Evolutionary conservation across 2,113 vertebrate species (phyloP).

Genomic region (Pelusios castaneus): DNA sequence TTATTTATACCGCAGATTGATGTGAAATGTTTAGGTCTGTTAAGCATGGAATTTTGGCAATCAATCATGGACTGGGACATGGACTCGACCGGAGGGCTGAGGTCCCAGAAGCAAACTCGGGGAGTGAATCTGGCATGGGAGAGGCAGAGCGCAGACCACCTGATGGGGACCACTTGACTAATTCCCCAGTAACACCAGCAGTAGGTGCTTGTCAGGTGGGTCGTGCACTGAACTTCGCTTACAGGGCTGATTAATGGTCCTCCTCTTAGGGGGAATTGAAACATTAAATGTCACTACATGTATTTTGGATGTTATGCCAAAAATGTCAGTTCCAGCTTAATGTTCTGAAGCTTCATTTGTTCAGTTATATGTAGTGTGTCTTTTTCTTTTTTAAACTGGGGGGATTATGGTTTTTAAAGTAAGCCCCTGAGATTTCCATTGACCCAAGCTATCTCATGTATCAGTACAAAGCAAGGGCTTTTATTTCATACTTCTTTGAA

Average conservation of each 20-base stretch:
- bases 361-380: neutral
- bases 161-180: too few relatives aligned
- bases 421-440: neutral
- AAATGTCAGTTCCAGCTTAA: neutral
- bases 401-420: neutral
- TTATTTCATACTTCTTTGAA: neutral
- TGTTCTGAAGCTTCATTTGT: neutral
- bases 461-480: neutral
- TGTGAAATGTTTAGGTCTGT: conserved; percentile 18
- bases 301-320: neutral
- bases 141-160: too few relatives aligned
- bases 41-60: conserved; percentile 42
- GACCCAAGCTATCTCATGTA: neutral
- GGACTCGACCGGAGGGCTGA: too few relatives aligned
- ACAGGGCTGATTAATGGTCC: neutral
- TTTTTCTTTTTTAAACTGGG: neutral
- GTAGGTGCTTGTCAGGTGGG: too few relatives aligned
- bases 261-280: neutral
- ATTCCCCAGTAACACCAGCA: too few relatives aligned
- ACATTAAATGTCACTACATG: neutral
- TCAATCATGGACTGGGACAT: too few relatives aligned
- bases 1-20: conserved; percentile 30
- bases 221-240: too few relatives aligned
- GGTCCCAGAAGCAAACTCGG: too few relatives aligned
- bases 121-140: too few relatives aligned